These are phyloP conservation scores for Ornithoptera alexandrae DNA, from an alignment of 2,888 invertebrate genomes.

Conservation along the genomic window DNA sequence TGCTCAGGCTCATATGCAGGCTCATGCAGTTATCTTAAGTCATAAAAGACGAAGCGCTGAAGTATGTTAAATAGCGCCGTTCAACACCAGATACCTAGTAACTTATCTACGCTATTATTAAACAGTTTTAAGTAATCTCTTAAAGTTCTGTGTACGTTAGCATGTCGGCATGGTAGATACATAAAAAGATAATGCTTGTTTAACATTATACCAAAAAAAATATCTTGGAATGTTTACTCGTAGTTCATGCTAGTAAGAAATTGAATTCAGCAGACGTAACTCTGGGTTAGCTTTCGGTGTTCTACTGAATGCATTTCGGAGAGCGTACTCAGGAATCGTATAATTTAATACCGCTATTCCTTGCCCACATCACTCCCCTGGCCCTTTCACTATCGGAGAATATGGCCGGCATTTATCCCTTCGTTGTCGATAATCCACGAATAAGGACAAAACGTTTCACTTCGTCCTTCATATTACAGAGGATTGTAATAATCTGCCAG, in stretches of 20 bases:
- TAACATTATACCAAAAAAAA: not conserved
- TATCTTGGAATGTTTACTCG: not conserved
- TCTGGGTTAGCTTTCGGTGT: too few relatives aligned
- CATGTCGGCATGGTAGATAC: not conserved
- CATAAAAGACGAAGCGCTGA: constrained; percentile 14
- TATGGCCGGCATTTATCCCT: too few relatives aligned
- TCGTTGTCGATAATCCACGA: too few relatives aligned
- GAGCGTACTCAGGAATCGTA: too few relatives aligned
- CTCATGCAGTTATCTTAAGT: constrained; percentile 6
- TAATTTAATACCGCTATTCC: too few relatives aligned
- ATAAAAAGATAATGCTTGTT: not conserved
- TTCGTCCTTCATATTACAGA: too few relatives aligned
- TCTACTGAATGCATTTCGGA: too few relatives aligned
- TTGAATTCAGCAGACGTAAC: too few relatives aligned
- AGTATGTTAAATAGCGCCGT: constrained; percentile 6
- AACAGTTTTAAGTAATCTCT: not conserved
- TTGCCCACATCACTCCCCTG: too few relatives aligned
- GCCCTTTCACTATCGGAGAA: too few relatives aligned
- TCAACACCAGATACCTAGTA: not conserved
- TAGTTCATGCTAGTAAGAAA: not conserved
- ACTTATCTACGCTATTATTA: not conserved
- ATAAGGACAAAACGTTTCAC: too few relatives aligned
- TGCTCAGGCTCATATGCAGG: not conserved
- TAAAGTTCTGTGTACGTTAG: not conserved
- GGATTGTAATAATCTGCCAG: too few relatives aligned